Conservation (phyloP, 2,888 invertebrate genomes). For the Hemicrepidius hirtus region DNA sequence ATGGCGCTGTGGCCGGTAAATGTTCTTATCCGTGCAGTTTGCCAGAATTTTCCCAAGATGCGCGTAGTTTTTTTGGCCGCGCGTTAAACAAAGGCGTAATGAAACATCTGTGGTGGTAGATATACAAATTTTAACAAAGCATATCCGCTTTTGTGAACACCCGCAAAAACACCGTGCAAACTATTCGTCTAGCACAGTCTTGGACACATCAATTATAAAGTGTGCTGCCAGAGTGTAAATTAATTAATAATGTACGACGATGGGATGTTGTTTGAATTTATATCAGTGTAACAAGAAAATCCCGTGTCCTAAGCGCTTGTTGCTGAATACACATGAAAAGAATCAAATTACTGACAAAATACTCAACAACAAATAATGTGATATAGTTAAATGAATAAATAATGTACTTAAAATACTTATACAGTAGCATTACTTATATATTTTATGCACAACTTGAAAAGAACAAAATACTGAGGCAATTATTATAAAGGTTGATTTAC, state of each 20-base stretch:
- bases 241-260: constrained; percentile 37
- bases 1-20: constrained; percentile 20
- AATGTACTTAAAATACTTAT: constrained; percentile 35
- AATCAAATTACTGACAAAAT: constrained; percentile 42
- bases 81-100: constrained; percentile 17
- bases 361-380: constrained; percentile 54
- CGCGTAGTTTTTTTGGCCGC: constrained; percentile 3
- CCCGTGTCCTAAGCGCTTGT: constrained; percentile 7
- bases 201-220: constrained; percentile 48
- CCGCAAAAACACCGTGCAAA: constrained; percentile 12
- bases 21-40: constrained; percentile 14
- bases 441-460: constrained; percentile 26
- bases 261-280: constrained; percentile 35
- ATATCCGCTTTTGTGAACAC: neutral
- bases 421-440: constrained; percentile 4
- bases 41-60: constrained; percentile 21
- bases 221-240: constrained; percentile 41
- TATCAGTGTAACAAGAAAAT: constrained; percentile 27
- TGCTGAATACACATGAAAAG: constrained; percentile 16
- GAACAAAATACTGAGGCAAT: neutral
- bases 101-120: constrained; percentile 16
- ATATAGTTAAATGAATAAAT: constrained; percentile 57
- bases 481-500: constrained; percentile 10
- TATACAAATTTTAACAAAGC: constrained; percentile 19
- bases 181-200: constrained; percentile 36